Evolutionary conservation across 1,140 invertebrate genomes (phyloP), one percentile per base, ranked within the genome.

Genomic region (Drosophila busckii): DNA sequence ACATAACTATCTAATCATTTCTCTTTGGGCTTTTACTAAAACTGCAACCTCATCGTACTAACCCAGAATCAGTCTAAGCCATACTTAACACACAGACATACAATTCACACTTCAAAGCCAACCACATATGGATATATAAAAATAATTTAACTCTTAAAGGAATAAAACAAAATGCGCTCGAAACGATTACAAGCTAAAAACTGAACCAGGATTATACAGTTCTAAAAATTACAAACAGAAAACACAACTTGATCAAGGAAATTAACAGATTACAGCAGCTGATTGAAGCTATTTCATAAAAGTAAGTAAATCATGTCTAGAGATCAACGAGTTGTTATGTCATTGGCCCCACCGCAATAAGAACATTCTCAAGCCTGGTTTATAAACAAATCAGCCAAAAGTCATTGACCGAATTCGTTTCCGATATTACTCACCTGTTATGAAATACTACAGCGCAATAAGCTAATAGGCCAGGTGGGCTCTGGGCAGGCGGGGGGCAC

Each of bases 371-470:
- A 80, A 53, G 55, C 48, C 69, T 71, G 49, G 61, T 52, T 73
- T 82, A 82, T 82, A 78, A 78, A 78, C 73, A 78, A 78, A 78
- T 80, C 71, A 78, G 71, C 37, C 52, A 82, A 69, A 59, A 78
- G 73, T 78, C 73, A 82, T 69, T 80, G 73, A 78, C 73, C 73
- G 73, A 80, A 82, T 50, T 78, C 75, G 73, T 80, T 78, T 80
- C 75, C 75, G 73, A 78, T 80, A 78, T 78, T 78, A 78, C 68
- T 78, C 73, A 78, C 75, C 75, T 78, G 73, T 78, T 78, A 78
- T 68, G 73, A 78, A 78, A 78, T 78, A 68, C 61, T 49, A 65
- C 70, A 71, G 60, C 68, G 61, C 53, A 50, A 55, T 60, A 60
- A 70, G n/a, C n/a, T n/a, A n/a, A 56, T 53, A 67, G 50, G 31